Evolutionary conservation across 1,140 invertebrate genomes (phyloP), one percentile per base, ranked within the genome.

Genomic region (Drosophila virilis): DNA sequence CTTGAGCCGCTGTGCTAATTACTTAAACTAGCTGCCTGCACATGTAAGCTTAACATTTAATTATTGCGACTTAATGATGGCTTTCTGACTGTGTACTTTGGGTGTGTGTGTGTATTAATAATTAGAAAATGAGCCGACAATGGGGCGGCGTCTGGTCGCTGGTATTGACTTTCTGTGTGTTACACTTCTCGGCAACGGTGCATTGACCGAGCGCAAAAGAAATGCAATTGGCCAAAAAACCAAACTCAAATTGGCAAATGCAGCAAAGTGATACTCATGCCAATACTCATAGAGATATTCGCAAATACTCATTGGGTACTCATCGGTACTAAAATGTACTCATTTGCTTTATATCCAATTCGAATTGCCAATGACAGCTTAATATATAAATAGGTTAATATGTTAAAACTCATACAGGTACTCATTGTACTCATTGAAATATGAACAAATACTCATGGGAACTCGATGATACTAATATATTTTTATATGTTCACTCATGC

Each of bases 1-100:
- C 32, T 60, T 60, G 57, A 28, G 64, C 33, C 42, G 54, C 73
- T 72, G 72, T 83, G 83, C 83, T 88, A 88, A 88, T 88, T 88
- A 88, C 84, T 89, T 74, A 51, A 85, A 89, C 84, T 82, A 77
- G 80, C 58, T 78, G 77, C 77, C 33, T 69, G 79, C 79, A 77
- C 79, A 69, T 89, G 83, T 89, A 79, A 79, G 83, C 77, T 82
- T 77, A 83, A 88, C 84, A 89, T 88, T 88, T 88, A 88, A 88
- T 89, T 88, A 88, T 88, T 79, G 84, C 83, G 82, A 86, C 79
- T 88, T 86, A 88, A 86, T 86, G 82, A 86, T 70, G 83, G 66
- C 71, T 54, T 62, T 52, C 55, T 65, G 8, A 15, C 57, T 57
- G 32, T 46, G 65, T 15, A 17, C 15, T 62, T 40, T 50, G 46